These are phyloP conservation scores for Macrostomum lignano DNA, from an alignment of 1,140 invertebrate species.

Conservation along the genomic window DNA sequence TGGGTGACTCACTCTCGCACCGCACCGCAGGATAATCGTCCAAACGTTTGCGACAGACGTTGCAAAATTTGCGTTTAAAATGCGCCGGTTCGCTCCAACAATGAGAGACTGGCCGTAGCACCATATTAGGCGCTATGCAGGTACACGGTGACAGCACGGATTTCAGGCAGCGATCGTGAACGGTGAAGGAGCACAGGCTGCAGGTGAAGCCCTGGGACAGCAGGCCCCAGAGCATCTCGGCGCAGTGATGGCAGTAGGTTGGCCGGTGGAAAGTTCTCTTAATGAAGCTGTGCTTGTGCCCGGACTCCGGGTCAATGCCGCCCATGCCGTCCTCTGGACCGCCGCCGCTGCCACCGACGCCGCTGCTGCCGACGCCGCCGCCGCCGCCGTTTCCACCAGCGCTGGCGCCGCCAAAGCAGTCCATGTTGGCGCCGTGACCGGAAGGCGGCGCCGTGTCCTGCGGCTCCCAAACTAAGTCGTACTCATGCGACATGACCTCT, in stretches of 20 bases:
- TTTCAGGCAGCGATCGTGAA: constrained; percentile 90
- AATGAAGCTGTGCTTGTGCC: constrained; percentile 79
- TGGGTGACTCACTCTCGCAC: constrained; percentile 68
- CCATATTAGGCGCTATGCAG: constrained; percentile 81
- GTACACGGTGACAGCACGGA: constrained; percentile 91
- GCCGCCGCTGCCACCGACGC: no score
- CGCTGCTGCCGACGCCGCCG: no score
- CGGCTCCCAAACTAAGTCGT: no score
- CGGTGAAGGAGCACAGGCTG: constrained; percentile 99
- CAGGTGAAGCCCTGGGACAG: constrained; percentile 95
- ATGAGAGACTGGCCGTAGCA: constrained; percentile 95
- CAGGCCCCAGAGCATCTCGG: constrained; percentile 94
- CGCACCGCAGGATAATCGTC: constrained; percentile 72
- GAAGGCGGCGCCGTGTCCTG: no score
- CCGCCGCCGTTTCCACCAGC: no score
- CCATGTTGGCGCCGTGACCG: no score
- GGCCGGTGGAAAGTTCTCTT: constrained; percentile 99
- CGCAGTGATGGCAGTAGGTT: constrained; percentile 97
- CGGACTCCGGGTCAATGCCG: no score
- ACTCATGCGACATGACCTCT: no score
- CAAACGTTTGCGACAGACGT: constrained; percentile 85
- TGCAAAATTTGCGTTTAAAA: constrained; percentile 71
- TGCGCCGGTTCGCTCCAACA: constrained; percentile 88
- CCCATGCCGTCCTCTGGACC: no score
- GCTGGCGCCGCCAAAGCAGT: no score